A percentile compares a stretch with the other conserved stretches of the same genome.
Conservation (phyloP, 2,113 vertebrate species). For the Phyllopteryx taeniolatus region DNA sequence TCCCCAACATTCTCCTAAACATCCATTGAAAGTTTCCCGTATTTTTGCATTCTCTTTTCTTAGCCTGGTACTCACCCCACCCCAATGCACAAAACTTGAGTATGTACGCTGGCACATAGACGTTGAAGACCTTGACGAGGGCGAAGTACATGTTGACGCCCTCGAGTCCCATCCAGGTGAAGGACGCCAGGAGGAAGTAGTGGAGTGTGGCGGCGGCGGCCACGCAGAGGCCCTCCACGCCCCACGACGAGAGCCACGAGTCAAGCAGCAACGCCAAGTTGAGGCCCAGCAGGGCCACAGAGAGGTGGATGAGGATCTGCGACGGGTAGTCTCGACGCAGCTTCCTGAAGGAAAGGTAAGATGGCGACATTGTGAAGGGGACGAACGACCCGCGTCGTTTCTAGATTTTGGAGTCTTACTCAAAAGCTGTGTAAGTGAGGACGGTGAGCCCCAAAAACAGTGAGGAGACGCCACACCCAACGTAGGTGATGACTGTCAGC, state of each 20-base stretch:
- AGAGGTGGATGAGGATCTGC: conserved; percentile 88
- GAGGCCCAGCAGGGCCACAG: conserved; percentile 78
- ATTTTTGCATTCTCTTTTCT: not conserved
- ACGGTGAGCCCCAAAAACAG: conserved; percentile 82
- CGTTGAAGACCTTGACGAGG: conserved; percentile 88
- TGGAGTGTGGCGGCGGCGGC: conserved; percentile 71
- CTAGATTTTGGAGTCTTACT: conserved; percentile 73
- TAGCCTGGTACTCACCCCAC: conserved; percentile 78
- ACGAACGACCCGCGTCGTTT: not conserved
- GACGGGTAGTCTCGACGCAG: conserved; percentile 82
- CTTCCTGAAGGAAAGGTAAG: conserved; percentile 67
- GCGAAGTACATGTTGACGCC: conserved; percentile 87
- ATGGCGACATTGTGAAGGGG: not conserved
- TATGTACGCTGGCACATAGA: conserved; percentile 84
- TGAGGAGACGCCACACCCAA: conserved; percentile 83
- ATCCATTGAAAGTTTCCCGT: not conserved
- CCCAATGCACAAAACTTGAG: conserved; percentile 84
- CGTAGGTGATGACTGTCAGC: conserved; percentile 81
- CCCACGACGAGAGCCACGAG: conserved; percentile 81
- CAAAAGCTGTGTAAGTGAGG: conserved; percentile 79
- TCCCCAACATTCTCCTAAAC: not conserved
- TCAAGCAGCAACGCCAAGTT: conserved; percentile 83
- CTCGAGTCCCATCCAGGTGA: conserved; percentile 89
- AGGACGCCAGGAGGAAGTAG: conserved; percentile 85
- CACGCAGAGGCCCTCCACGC: conserved; percentile 72